These are phyloP conservation scores for Epiblema foenella DNA, from an alignment of 2,888 invertebrate species.

Conservation along the genomic window DNA sequence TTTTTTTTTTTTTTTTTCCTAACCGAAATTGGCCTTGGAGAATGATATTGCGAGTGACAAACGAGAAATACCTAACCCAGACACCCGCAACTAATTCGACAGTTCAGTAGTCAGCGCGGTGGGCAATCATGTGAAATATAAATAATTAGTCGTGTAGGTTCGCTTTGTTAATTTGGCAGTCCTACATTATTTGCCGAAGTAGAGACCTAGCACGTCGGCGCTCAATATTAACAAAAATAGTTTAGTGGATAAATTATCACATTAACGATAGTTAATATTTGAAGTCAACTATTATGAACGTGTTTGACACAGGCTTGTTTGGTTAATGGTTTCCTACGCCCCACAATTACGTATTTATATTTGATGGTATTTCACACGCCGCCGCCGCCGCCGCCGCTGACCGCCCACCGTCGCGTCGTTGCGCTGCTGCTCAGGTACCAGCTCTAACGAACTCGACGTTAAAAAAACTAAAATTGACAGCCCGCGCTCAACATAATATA, in stretches of 20 bases:
- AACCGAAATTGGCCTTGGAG: slow-evolving; percentile 24
- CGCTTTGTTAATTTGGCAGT: slow-evolving; percentile 44
- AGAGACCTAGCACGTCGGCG: slow-evolving; percentile 8
- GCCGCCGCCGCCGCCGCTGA: slow-evolving; percentile 55
- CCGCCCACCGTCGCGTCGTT: slow-evolving; percentile 58
- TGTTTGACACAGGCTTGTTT: slow-evolving; percentile 47
- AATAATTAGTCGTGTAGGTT: slow-evolving; percentile 42
- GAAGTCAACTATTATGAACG: slow-evolving; percentile 27
- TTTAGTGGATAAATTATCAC: slow-evolving; percentile 25
- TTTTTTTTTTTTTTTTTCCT: slow-evolving; percentile 23
- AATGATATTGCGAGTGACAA: not conserved
- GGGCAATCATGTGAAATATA: slow-evolving; percentile 31
- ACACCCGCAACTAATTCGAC: slow-evolving; percentile 5
- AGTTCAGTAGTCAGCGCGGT: slow-evolving; percentile 10
- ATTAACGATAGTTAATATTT: slow-evolving; percentile 25
- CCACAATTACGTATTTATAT: slow-evolving; percentile 54
- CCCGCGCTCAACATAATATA: slow-evolving; percentile 76
- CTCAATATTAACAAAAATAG: slow-evolving; percentile 11
- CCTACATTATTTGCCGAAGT: slow-evolving; percentile 42
- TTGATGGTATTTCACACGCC: slow-evolving; percentile 61
- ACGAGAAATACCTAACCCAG: slow-evolving; percentile 6
- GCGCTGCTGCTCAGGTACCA: slow-evolving; percentile 65
- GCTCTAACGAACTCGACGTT: slow-evolving; percentile 55
- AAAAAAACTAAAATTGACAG: slow-evolving; percentile 75
- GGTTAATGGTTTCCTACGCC: slow-evolving; percentile 49